Evolutionary conservation across 2,113 vertebrate species (phyloP), one percentile per base, ranked within the genome.

Genomic region (Epinephelus fuscoguttatus): DNA sequence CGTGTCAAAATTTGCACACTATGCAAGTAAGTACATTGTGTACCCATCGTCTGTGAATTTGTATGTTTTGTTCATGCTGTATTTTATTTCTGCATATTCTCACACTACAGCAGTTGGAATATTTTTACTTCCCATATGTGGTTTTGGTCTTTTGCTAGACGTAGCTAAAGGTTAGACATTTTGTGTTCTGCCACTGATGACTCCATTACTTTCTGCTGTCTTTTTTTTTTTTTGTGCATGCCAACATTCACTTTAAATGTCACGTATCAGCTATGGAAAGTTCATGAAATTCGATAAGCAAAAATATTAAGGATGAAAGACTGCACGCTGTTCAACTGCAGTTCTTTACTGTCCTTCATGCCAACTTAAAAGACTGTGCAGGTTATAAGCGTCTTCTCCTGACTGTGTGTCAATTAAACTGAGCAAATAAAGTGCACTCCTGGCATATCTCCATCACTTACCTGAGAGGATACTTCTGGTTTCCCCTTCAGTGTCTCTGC

Each of bases 381-480:
- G 55, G 47, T 53, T 75, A 3, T 61, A n/a, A 11, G 18, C 11
- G 37, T 63, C 49, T 64, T 80, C 50, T 74, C 30, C 57, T 53
- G 55, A 52, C 69, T 85, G 23, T 63, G 40, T 75, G 50, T 85
- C 77, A 82, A 23, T 87, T 78, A 81, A 75, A 73, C 21, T 40
- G 55, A 71, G 74, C 33, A 42, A 77, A 84, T 68, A 68, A 79
- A 90, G 84, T 81, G 88, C 81, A 17, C 61, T 59, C 23, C 52
- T 88, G 80, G 87, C 74, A 61, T 61, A 25, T 79, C 86, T 83
- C 85, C 84, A 82, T 67, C 30, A 10, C 11, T 0, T 72, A 89
- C 81, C 80, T 81, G 76, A 70, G 75, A 64, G 74, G 33, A 70
- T 70, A 62, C 72, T 37, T 64, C 61, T 70, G 61, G 42, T 63